phyloP scores from a whole-genome alignment of 1,140 invertebrate genomes.

The Rhyzopertha dominica region DNA sequence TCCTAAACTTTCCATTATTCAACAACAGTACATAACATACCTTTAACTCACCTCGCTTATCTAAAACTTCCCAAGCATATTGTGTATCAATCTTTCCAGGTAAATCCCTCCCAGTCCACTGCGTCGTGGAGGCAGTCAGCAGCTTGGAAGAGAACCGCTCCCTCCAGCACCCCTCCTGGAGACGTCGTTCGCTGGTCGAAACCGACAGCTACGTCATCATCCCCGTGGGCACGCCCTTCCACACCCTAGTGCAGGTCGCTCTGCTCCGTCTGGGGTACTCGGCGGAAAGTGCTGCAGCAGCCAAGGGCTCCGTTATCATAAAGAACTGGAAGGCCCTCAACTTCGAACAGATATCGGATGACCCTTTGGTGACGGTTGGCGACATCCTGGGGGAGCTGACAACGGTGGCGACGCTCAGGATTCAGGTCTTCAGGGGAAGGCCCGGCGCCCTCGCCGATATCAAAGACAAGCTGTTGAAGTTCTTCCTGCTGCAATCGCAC shows the following conservation, averaged over 20 bases:
- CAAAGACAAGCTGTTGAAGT: constrained; percentile 86
- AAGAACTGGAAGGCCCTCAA: constrained; percentile 91
- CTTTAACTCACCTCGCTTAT: too few species aligned
- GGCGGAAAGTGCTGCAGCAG: constrained; percentile 65
- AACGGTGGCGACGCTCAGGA: constrained; percentile 82
- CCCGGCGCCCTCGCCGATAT: constrained; percentile 76
- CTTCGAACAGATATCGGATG: constrained; percentile 85
- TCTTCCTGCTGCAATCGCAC: constrained; percentile 82
- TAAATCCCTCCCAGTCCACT: constrained; percentile 88
- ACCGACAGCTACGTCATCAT: constrained; percentile 91
- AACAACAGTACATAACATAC: too few species aligned
- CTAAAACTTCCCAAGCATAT: too few species aligned
- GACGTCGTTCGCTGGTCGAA: constrained; percentile 68
- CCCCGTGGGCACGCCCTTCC: constrained; percentile 80
- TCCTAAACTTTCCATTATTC: too few species aligned
- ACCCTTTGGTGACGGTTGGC: constrained; percentile 77
- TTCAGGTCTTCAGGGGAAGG: constrained; percentile 79
- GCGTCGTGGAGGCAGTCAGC: constrained; percentile 77
- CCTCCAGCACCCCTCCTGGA: constrained; percentile 48
- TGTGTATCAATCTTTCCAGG: constrained; percentile 55
- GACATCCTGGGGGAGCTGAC: constrained; percentile 90
- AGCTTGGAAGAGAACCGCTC: constrained; percentile 59
- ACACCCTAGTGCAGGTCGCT: constrained; percentile 73
- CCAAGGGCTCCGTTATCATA: constrained; percentile 83
- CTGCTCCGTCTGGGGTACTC: constrained; percentile 75